Percentiles rank a stretch among this genome's conserved stretches.
Evolutionary conservation across 2,113 vertebrate genomes (phyloP).

Genomic region (Sinocyclocheilus anophthalmus): DNA sequence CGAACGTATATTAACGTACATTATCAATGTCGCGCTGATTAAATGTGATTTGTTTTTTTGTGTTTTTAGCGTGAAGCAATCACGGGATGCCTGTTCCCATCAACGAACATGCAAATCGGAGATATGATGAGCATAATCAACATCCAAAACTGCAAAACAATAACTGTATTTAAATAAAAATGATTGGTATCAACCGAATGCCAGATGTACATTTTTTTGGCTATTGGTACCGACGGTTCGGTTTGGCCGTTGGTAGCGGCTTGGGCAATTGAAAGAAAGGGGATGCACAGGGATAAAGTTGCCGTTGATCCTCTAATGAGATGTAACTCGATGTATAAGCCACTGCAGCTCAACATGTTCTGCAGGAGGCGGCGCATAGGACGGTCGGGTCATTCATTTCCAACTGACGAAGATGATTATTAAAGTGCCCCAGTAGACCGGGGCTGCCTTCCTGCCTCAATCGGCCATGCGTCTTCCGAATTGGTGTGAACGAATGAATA

Average conservation of each 20-base stretch:
- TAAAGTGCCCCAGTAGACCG: slow-evolving; percentile 24
- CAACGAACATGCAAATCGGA: neutral
- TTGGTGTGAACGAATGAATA: neutral
- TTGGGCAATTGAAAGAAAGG: neutral
- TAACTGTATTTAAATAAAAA: slow-evolving; percentile 5
- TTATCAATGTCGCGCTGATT: neutral
- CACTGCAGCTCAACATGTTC: slow-evolving; percentile 17
- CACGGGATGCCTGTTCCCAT: neutral
- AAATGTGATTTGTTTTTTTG: neutral
- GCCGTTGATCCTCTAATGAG: slow-evolving; percentile 26
- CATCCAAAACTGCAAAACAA: neutral
- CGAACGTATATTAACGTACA: neutral
- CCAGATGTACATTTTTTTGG: slow-evolving; percentile 5
- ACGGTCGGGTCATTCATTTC: neutral
- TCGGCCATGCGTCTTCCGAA: neutral
- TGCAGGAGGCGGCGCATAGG: slow-evolving; percentile 19
- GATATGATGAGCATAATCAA: neutral
- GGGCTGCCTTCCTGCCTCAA: neutral
- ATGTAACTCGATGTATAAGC: slow-evolving; percentile 11
- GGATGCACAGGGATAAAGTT: slow-evolving; percentile 8
- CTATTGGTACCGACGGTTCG: neutral
- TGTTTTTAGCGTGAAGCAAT: neutral
- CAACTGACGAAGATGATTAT: slow-evolving; percentile 21
- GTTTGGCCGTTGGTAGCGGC: neutral
- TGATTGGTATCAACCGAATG: neutral